phyloP scores from a whole-genome alignment of 2,113 vertebrate species.

The Sylvilagus bachmani region DNA sequence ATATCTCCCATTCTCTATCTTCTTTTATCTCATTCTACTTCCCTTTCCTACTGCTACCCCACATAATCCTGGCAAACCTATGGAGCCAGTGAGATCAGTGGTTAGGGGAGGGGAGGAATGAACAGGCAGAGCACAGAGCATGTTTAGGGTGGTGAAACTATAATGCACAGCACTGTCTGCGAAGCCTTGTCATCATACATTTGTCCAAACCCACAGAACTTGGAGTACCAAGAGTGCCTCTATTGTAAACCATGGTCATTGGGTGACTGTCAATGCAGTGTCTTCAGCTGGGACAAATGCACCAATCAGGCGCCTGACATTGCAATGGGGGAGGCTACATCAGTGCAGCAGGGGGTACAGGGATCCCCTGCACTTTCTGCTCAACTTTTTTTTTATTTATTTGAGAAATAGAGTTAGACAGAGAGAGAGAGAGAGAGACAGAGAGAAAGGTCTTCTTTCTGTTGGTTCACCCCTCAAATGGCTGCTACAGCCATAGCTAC shows the following conservation, averaged over 20 bases:
- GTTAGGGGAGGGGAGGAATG: not conserved
- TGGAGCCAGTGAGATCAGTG: not conserved
- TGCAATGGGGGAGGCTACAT: not conserved
- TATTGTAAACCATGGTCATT: no score
- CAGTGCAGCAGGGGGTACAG: no score
- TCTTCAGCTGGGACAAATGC: not conserved
- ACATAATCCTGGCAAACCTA: not conserved
- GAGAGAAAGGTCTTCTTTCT: no score
- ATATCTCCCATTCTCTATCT: not conserved
- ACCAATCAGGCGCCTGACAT: not conserved
- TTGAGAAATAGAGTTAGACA: no score
- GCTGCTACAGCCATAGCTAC: no score
- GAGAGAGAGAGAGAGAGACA: no score
- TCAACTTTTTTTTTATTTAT: not conserved
- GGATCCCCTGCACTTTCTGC: not conserved
- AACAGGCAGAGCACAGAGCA: not conserved
- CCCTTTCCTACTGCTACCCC: not conserved
- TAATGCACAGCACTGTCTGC: not conserved
- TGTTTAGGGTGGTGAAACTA: not conserved
- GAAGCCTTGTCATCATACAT: not conserved
- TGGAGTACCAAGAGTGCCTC: not conserved
- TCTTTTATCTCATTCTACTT: not conserved
- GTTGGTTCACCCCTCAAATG: no score
- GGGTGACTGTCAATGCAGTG: fast-evolving
- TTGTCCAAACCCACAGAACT: not conserved